A percentile compares a stretch with the other conserved stretches of the same genome.
Evolutionary conservation across 2,113 vertebrate genomes (phyloP).

Genomic region (Myrmecobius fasciatus): DNA sequence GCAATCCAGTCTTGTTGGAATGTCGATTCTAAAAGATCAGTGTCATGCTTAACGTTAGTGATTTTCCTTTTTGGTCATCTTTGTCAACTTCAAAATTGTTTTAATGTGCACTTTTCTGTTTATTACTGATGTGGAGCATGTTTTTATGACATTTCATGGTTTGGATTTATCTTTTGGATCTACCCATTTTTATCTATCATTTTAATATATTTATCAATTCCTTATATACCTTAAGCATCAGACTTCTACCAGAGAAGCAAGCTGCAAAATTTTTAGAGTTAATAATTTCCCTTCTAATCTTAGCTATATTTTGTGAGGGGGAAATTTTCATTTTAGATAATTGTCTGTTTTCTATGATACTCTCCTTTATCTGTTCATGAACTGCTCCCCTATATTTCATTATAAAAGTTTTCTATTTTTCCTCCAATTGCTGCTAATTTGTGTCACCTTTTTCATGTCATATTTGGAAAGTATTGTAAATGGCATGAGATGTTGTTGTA

Average conservation of each 20-base stretch:
- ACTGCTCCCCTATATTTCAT: background rate
- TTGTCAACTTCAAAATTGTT: background rate
- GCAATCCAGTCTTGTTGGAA: background rate
- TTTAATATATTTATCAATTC: background rate
- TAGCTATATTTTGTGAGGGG: fast-evolving
- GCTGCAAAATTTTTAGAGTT: background rate
- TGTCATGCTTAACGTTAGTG: background rate
- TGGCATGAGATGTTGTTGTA: background rate
- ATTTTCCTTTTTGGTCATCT: background rate
- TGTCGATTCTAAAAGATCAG: background rate
- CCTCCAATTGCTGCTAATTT: background rate
- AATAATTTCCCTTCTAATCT: background rate
- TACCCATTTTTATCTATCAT: background rate
- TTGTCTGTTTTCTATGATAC: background rate
- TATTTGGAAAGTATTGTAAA: background rate
- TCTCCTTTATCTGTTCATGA: background rate
- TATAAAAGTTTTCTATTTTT: background rate
- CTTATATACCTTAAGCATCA: background rate
- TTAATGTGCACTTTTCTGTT: background rate
- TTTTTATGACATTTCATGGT: background rate
- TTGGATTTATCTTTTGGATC: background rate
- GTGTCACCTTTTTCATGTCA: background rate
- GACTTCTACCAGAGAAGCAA: background rate
- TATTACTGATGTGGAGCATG: background rate
- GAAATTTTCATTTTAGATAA: background rate